phyloP scores from a whole-genome alignment of 2,113 vertebrate genomes.

The Castor canadensis region DNA sequence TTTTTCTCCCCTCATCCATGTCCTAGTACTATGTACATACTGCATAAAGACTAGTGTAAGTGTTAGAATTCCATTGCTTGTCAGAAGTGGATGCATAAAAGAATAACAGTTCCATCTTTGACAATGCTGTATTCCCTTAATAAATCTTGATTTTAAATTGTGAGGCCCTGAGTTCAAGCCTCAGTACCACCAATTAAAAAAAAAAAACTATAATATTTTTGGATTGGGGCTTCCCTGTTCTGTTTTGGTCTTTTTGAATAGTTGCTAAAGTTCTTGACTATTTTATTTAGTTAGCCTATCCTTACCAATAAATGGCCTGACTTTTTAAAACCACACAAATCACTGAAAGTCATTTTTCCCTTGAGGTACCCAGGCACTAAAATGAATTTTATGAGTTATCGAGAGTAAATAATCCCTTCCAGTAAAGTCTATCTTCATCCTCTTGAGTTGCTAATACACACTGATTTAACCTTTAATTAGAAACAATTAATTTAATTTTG shows the following conservation, averaged over 20 bases:
- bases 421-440: background rate
- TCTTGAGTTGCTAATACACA: background rate
- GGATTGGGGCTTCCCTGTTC: background rate
- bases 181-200: too few relatives aligned
- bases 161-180: too few relatives aligned
- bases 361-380: background rate
- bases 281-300: background rate
- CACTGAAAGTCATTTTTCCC: background rate
- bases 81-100: background rate
- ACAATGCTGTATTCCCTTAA: background rate
- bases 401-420: slow-evolving; percentile 2
- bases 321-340: slow-evolving; percentile 13
- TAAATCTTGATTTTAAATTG: background rate
- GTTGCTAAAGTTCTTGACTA: background rate
- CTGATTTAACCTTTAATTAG: slow-evolving; percentile 34
- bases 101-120: background rate
- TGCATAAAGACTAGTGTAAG: background rate
- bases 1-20: background rate
- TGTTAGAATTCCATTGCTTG: background rate
- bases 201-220: too few relatives aligned
- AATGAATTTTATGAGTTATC: background rate
- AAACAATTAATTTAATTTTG: slow-evolving; percentile 49
- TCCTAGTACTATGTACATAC: background rate
- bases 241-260: background rate
- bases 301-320: background rate